Conservation (phyloP, 2,113 vertebrate species). For the Hippocampus guttulatus region DNA sequence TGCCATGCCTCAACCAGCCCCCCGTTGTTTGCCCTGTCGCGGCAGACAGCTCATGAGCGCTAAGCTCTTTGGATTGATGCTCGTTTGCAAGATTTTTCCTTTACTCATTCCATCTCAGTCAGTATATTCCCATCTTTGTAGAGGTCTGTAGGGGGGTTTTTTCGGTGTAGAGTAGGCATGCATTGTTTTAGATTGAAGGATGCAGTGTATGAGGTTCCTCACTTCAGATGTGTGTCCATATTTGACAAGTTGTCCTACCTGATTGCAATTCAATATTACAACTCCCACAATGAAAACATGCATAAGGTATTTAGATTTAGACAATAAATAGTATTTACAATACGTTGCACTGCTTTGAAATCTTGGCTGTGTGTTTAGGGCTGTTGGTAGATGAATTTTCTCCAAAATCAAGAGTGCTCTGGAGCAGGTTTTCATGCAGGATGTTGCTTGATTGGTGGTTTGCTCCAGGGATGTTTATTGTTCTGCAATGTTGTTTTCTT, state of each 20-base stretch:
- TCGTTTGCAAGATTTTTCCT: slow-evolving; percentile 59
- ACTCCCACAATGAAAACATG: too few species aligned
- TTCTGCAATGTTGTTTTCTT: neutral
- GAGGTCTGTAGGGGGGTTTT: neutral
- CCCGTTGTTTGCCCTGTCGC: slow-evolving; percentile 44
- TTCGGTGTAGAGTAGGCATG: slow-evolving; percentile 4
- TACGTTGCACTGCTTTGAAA: neutral
- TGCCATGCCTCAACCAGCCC: slow-evolving; percentile 41
- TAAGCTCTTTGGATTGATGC: slow-evolving; percentile 56
- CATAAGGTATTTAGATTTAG: too few species aligned
- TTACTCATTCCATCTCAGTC: slow-evolving; percentile 56
- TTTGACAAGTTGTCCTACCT: neutral
- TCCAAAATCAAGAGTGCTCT: neutral
- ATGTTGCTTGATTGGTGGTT: neutral
- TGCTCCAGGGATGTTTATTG: neutral
- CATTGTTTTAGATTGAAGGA: neutral
- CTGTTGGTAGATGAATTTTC: neutral
- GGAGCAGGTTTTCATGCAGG: neutral
- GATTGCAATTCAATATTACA: neutral
- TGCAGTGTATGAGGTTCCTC: too few species aligned
- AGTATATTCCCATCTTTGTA: slow-evolving; percentile 51
- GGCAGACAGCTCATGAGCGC: slow-evolving; percentile 31
- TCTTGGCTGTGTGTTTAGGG: neutral
- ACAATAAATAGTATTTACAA: too few species aligned
- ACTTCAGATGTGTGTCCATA: too few species aligned